Evolutionary conservation across 2,888 invertebrate species (phyloP).

Genomic region (Epinotia bilunana): DNA sequence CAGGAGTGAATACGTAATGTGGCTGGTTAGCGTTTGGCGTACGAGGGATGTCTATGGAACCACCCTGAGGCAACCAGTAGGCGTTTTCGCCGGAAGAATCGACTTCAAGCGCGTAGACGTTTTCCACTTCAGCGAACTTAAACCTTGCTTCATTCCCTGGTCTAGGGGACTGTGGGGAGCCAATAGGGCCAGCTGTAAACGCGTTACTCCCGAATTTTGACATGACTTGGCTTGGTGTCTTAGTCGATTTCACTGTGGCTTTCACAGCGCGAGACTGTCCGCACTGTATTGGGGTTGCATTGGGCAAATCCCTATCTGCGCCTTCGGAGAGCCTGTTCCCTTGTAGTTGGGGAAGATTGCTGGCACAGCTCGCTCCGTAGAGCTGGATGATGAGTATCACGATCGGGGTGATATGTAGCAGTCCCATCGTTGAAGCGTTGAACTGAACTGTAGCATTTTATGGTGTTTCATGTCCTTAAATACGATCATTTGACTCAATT

Average conservation of each 20-base stretch:
- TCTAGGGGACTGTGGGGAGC: conserved; percentile 9
- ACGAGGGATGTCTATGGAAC: neutral
- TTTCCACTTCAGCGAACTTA: conserved; percentile 15
- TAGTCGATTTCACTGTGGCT: neutral
- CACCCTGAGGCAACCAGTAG: conserved; percentile 21
- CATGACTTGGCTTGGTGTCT: neutral
- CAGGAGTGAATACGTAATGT: conserved; percentile 21
- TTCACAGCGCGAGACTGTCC: neutral
- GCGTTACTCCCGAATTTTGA: neutral
- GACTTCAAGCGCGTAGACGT: conserved; percentile 18
- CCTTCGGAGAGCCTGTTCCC: conserved; percentile 24
- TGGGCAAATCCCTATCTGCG: conserved; percentile 16
- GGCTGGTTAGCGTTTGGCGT: conserved; percentile 2
- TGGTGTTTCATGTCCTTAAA: neutral
- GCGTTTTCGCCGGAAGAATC: conserved; percentile 11
- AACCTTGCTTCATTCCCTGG: conserved; percentile 14
- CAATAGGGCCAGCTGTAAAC: conserved; percentile 28
- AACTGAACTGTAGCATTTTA: neutral
- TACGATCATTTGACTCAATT: neutral
- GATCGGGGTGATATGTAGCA: conserved; percentile 11
- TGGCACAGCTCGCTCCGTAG: neutral
- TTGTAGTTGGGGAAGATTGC: conserved; percentile 3
- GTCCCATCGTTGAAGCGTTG: conserved; percentile 19
- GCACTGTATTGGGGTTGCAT: conserved; percentile 14
- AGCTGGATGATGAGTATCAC: conserved; percentile 7